These are phyloP conservation scores for Polylopha cassiicola DNA, from an alignment of 2,888 invertebrate species.

Conservation along the genomic window DNA sequence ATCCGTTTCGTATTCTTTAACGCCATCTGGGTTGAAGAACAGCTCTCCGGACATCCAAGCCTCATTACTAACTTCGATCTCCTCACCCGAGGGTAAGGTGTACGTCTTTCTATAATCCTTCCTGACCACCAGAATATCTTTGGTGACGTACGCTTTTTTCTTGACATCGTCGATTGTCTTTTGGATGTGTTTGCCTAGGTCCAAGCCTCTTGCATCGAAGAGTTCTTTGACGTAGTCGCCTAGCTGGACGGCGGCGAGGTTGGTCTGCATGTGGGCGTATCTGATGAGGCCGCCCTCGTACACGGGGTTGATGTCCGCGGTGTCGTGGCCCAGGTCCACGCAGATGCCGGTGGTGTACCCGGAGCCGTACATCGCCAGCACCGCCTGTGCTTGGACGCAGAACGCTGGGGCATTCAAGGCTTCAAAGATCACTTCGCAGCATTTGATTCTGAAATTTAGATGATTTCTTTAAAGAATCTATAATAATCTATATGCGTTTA, in stretches of 20 bases:
- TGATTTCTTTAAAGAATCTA: no score
- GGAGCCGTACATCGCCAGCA: conserved; percentile 52
- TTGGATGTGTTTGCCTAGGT: conserved; percentile 28
- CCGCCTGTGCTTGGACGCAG: conserved; percentile 52
- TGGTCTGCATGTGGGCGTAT: conserved; percentile 50
- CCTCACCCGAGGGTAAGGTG: conserved; percentile 40
- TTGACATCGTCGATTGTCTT: conserved; percentile 38
- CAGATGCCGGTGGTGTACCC: conserved; percentile 55
- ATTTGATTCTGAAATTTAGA: conserved; percentile 57
- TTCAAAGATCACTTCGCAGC: conserved; percentile 62
- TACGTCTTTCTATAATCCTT: conserved; percentile 31
- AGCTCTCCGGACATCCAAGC: conserved; percentile 46
- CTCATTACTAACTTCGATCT: conserved; percentile 47
- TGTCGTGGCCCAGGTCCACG: conserved; percentile 56
- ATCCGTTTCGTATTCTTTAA: no score
- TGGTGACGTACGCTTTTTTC: conserved; percentile 38
- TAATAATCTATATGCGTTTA: no score
- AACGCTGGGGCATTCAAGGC: conserved; percentile 52
- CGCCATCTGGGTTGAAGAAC: conserved; percentile 52
- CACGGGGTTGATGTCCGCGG: conserved; percentile 46
- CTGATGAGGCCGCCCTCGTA: conserved; percentile 53
- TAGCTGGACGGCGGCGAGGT: conserved; percentile 41
- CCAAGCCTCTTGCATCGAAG: conserved; percentile 33
- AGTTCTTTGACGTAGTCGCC: conserved; percentile 35
- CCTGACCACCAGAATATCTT: conserved; percentile 30